Conservation (phyloP, 2,113 vertebrate species). For the Equus quagga region DNA sequence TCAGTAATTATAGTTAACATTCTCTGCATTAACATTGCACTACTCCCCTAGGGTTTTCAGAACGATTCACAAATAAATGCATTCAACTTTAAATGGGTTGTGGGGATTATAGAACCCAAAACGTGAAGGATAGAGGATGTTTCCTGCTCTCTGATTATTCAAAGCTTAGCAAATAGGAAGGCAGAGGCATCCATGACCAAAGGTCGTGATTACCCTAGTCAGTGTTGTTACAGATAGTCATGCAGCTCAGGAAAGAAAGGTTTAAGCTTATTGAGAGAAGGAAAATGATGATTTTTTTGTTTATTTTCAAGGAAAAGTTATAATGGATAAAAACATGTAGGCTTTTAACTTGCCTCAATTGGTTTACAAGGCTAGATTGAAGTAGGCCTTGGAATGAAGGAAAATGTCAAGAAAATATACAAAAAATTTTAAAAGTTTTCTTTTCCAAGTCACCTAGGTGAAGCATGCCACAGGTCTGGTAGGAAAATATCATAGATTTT, state of each 20-base stretch:
- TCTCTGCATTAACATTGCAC: constrained; percentile 55
- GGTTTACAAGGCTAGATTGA: constrained; percentile 51
- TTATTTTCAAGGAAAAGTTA: constrained; percentile 10
- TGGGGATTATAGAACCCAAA: constrained; percentile 51
- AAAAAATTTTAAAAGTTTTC: neutral
- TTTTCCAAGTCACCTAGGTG: neutral
- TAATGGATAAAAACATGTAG: neutral
- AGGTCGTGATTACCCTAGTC: neutral
- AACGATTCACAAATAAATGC: constrained; percentile 65
- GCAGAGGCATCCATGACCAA: neutral
- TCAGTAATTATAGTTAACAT: constrained; percentile 74
- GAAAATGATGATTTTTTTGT: neutral
- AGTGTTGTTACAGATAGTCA: constrained; percentile 33
- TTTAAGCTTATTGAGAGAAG: constrained; percentile 40
- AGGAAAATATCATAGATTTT: constrained; percentile 1
- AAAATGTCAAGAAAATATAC: neutral
- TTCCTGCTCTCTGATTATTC: constrained; percentile 37
- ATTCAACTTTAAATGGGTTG: constrained; percentile 70
- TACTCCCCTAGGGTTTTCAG: constrained; percentile 54
- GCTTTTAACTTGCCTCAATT: neutral
- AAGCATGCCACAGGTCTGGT: neutral
- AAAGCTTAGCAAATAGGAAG: constrained; percentile 43
- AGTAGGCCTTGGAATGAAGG: constrained; percentile 23
- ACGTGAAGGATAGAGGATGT: constrained; percentile 54
- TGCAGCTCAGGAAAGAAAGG: neutral